These are phyloP conservation scores for Anthonomus grandis DNA, from an alignment of 1,140 invertebrate species.

Conservation along the genomic window DNA sequence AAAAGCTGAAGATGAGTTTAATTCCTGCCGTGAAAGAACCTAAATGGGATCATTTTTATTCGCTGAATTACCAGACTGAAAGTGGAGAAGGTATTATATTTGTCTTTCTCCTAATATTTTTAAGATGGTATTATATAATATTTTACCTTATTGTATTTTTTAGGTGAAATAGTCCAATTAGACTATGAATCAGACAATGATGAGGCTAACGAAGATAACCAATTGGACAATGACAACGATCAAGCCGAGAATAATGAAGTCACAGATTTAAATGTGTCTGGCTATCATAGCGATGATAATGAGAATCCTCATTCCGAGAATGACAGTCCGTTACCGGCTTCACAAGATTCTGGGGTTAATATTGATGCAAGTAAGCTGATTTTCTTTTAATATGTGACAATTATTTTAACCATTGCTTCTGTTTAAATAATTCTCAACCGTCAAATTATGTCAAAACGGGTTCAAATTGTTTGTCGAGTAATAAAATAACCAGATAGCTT, in stretches of 20 bases:
- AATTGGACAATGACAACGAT: not conserved
- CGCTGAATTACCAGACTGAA: slow-evolving; percentile 30
- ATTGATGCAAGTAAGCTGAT: not conserved
- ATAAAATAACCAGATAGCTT: no score
- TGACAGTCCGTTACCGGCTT: not conserved
- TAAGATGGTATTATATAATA: not conserved
- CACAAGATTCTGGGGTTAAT: slow-evolving; percentile 4
- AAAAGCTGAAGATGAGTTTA: slow-evolving; percentile 18
- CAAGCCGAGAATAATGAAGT: not conserved
- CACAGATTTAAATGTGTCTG: slow-evolving; percentile 3
- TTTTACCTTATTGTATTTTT: slow-evolving; percentile 2
- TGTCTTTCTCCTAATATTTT: not conserved
- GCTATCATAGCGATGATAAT: slow-evolving; percentile 8
- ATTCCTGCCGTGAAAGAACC: slow-evolving; percentile 21
- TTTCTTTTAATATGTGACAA: not conserved
- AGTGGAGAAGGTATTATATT: slow-evolving; percentile 28
- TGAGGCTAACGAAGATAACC: slow-evolving; percentile 8
- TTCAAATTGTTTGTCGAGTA: no score
- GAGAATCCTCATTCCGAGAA: not conserved
- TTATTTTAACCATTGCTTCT: not conserved
- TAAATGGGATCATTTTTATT: slow-evolving; percentile 32
- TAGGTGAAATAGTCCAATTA: slow-evolving; percentile 17
- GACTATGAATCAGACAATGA: slow-evolving; percentile 24
- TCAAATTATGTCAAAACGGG: no score
- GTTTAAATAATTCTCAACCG: not conserved